phyloP scores from a whole-genome alignment of 2,797 vertebrate genomes.

The Oreonectes daqikongensis region DNA sequence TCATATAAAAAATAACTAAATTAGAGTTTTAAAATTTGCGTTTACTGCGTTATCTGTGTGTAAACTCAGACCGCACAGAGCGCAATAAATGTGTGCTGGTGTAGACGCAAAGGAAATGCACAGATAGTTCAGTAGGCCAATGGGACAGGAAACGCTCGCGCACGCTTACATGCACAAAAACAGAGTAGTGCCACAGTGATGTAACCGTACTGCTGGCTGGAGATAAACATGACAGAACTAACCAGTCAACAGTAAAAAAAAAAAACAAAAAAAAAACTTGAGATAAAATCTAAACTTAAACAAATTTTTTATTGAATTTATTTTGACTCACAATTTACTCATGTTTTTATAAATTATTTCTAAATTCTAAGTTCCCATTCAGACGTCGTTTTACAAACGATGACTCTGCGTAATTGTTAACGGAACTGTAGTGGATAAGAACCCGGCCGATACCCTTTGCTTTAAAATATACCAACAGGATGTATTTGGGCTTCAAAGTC shows the following conservation, averaged over 20 bases:
- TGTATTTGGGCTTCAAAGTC: not conserved
- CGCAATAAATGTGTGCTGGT: not conserved
- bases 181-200: conserved; percentile 32
- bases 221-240: conserved; percentile 6
- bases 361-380: no score
- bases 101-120: conserved; percentile 62
- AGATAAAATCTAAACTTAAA: not conserved
- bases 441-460: not conserved
- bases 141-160: conserved; percentile 65
- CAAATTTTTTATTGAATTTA: not conserved
- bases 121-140: conserved; percentile 79
- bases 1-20: conserved; percentile 5
- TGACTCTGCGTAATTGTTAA: no score
- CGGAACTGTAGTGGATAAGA: not conserved
- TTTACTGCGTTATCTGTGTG: not conserved
- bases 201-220: conserved; percentile 35
- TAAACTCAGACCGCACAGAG: not conserved
- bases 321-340: not conserved
- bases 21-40: not conserved
- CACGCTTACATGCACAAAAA: conserved; percentile 48
- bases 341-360: no score
- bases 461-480: not conserved
- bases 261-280: not conserved
- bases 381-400: no score
- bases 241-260: not conserved